Percentiles rank a stretch among this genome's conserved stretches.
Conservation (phyloP, 2,797 vertebrate species). For the Choloepus didactylus region DNA sequence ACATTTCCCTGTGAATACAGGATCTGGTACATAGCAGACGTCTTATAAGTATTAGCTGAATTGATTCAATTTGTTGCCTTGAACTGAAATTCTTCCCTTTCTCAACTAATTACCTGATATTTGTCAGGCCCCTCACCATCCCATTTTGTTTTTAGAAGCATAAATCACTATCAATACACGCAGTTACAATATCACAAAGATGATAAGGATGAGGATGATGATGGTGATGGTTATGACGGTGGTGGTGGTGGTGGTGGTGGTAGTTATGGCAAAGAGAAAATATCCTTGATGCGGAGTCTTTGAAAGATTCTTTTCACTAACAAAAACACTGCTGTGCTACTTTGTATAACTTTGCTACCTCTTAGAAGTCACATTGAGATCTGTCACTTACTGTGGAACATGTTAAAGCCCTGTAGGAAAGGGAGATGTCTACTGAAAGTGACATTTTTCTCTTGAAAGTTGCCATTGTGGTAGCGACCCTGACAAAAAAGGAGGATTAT, state of each 20-base stretch:
- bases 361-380: not conserved
- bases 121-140: not conserved
- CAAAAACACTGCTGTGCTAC: not conserved
- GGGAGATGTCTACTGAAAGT: not conserved
- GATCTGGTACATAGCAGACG: not conserved
- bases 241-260: not conserved
- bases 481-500: not conserved
- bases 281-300: not conserved
- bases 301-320: not conserved
- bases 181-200: no score
- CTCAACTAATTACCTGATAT: not conserved
- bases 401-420: not conserved
- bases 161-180: not conserved
- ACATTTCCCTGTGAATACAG: not conserved
- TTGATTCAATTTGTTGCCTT: slow-evolving; percentile 42
- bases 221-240: not conserved
- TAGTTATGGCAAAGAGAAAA: not conserved
- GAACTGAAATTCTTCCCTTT: slow-evolving; percentile 31
- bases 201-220: no score
- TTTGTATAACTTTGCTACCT: slow-evolving; percentile 41
- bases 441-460: slow-evolving; percentile 24
- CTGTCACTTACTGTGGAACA: not conserved
- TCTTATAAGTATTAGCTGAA: not conserved
- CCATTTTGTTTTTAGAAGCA: not conserved
- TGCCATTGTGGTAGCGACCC: not conserved